phyloP scores from a whole-genome alignment of 2,113 vertebrate species.

The Geothlypis trichas region DNA sequence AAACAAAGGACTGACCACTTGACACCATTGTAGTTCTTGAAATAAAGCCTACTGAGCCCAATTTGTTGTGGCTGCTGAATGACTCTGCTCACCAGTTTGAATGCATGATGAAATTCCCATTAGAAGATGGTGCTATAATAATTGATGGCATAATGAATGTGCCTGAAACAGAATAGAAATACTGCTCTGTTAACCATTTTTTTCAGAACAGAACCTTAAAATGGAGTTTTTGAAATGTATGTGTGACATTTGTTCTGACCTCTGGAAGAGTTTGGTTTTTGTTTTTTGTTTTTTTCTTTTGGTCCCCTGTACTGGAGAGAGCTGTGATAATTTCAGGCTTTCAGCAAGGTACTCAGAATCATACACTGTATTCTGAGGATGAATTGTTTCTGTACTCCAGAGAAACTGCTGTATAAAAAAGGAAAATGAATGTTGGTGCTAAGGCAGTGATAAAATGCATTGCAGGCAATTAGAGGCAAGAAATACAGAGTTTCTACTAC shows the following conservation, averaged over 20 bases:
- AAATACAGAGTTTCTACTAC: background rate
- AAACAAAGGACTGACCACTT: slow-evolving; percentile 74
- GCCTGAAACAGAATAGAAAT: slow-evolving; percentile 25
- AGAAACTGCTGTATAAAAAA: background rate
- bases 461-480: background rate
- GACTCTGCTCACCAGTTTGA: slow-evolving; percentile 57
- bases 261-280: background rate
- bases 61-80: slow-evolving; percentile 71
- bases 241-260: background rate
- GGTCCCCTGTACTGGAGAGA: background rate
- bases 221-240: background rate
- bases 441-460: background rate
- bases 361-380: background rate
- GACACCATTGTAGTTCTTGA: slow-evolving; percentile 68
- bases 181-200: background rate
- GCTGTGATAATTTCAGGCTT: background rate
- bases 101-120: slow-evolving; percentile 65
- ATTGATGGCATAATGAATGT: slow-evolving; percentile 57
- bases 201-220: background rate
- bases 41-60: slow-evolving; percentile 71
- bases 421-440: background rate
- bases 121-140: slow-evolving; percentile 47
- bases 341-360: background rate
- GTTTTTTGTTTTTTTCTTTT: background rate
- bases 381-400: background rate